These are phyloP conservation scores for Cepaea hortensis DNA, from an alignment of 2,888 invertebrate species.

Conservation along the genomic window DNA sequence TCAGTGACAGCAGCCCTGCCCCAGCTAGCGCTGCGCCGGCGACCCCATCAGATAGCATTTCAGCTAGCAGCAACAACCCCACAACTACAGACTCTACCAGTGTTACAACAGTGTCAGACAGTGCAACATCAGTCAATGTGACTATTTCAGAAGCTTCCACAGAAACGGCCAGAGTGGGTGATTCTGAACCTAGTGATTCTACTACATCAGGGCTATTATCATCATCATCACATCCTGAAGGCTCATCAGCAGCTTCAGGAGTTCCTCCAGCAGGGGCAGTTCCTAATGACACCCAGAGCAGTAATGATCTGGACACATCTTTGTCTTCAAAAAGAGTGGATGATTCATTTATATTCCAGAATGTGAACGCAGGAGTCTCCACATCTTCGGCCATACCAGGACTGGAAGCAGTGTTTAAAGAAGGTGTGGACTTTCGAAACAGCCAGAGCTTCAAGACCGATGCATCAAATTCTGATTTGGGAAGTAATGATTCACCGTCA, in stretches of 20 bases:
- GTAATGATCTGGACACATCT: not conserved
- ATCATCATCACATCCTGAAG: not conserved
- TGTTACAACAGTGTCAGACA: not conserved
- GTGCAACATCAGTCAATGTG: not conserved
- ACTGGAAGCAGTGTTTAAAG: slow-evolving; percentile 20
- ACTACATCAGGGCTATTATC: not conserved
- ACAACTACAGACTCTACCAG: not conserved
- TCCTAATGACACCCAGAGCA: not conserved
- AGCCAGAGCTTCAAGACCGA: not conserved
- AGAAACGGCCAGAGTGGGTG: not conserved
- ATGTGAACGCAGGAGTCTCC: not conserved
- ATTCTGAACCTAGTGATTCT: not conserved
- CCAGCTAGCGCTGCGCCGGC: not conserved
- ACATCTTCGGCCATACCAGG: slow-evolving; percentile 20
- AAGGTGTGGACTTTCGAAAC: slow-evolving; percentile 34
- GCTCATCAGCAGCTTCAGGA: not conserved
- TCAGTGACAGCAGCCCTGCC: not conserved
- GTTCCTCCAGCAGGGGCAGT: not conserved
- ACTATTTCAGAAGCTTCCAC: not conserved
- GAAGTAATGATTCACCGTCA: not conserved
- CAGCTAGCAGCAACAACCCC: not conserved
- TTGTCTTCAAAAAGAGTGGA: slow-evolving; percentile 10
- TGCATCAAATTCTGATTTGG: not conserved
- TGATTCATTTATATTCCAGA: slow-evolving; percentile 32
- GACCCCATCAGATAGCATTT: not conserved